These are phyloP conservation scores for Apotomis betuletana DNA, from an alignment of 2,888 invertebrate genomes.

Conservation along the genomic window DNA sequence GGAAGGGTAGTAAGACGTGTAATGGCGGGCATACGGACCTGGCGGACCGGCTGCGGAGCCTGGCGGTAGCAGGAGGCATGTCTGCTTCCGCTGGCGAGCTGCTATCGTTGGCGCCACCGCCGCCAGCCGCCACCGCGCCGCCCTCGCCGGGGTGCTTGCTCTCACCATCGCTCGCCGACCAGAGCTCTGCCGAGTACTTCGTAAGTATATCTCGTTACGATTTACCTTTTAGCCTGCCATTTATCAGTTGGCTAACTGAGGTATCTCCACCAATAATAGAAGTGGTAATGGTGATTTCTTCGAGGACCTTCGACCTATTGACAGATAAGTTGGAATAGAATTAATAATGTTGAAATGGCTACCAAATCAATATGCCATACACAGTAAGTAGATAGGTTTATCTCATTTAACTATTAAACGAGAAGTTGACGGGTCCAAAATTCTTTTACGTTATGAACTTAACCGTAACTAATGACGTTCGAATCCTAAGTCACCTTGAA, in stretches of 20 bases:
- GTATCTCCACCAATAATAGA: no score
- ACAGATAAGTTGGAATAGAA: no score
- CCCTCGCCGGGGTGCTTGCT: slow-evolving; percentile 77
- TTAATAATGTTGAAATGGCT: no score
- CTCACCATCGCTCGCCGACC: slow-evolving; percentile 75
- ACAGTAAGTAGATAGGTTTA: no score
- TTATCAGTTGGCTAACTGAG: no score
- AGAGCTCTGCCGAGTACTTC: slow-evolving; percentile 73
- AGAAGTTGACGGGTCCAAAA: background rate
- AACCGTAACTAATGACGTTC: slow-evolving; percentile 20
- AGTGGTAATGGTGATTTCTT: background rate
- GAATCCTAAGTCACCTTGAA: slow-evolving; percentile 33
- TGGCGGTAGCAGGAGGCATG: slow-evolving; percentile 77
- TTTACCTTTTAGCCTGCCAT: no score
- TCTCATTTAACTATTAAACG: background rate
- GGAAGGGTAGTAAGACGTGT: slow-evolving; percentile 57
- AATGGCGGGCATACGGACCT: slow-evolving; percentile 74
- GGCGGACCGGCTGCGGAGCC: slow-evolving; percentile 72
- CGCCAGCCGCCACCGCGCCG: slow-evolving; percentile 77
- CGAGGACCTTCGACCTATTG: no score
- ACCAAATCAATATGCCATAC: no score
- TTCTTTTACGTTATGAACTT: background rate
- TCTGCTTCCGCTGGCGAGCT: slow-evolving; percentile 75
- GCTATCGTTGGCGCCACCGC: slow-evolving; percentile 76
- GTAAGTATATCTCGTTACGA: slow-evolving; percentile 59